phyloP scores from a whole-genome alignment of 2,797 vertebrate genomes.

The Muraenolepis orangiensis region DNA sequence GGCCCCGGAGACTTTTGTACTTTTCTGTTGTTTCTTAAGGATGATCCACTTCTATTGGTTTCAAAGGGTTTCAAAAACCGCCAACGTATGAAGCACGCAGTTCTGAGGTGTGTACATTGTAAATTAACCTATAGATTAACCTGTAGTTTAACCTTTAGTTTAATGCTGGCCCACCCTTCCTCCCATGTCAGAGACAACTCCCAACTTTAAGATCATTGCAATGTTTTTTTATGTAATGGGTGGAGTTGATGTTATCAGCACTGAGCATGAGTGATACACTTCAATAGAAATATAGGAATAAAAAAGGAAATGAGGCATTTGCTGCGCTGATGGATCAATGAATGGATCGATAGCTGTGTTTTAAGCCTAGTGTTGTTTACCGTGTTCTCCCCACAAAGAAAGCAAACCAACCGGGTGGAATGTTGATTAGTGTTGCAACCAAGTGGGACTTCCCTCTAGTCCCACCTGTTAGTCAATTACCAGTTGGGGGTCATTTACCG shows the following conservation, averaged over 20 bases:
- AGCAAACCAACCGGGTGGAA: too few relatives aligned
- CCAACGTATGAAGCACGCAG: not conserved
- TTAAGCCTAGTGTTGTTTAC: not conserved
- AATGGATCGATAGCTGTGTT: not conserved
- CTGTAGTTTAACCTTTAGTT: not conserved
- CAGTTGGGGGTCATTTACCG: too few relatives aligned
- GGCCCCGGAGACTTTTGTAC: conserved; percentile 32
- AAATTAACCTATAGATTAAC: too few relatives aligned
- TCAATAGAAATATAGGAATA: conserved; percentile 29
- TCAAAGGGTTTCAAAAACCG: too few relatives aligned
- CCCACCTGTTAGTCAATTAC: too few relatives aligned
- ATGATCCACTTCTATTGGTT: conserved; percentile 7
- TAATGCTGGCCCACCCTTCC: not conserved
- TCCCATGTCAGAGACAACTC: not conserved
- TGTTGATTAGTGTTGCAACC: too few relatives aligned
- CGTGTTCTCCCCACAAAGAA: not conserved
- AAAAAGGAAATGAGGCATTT: conserved; percentile 38
- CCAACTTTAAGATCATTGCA: not conserved
- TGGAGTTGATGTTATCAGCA: conserved; percentile 4
- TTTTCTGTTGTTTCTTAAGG: conserved; percentile 25
- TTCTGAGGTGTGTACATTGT: too few relatives aligned
- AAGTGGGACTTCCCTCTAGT: too few relatives aligned
- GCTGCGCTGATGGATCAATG: not conserved
- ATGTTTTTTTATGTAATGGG: conserved; percentile 21
- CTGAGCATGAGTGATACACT: conserved; percentile 21